These are phyloP conservation scores for Agrypnia vestita DNA, from an alignment of 1,140 invertebrate genomes.

Conservation along the genomic window DNA sequence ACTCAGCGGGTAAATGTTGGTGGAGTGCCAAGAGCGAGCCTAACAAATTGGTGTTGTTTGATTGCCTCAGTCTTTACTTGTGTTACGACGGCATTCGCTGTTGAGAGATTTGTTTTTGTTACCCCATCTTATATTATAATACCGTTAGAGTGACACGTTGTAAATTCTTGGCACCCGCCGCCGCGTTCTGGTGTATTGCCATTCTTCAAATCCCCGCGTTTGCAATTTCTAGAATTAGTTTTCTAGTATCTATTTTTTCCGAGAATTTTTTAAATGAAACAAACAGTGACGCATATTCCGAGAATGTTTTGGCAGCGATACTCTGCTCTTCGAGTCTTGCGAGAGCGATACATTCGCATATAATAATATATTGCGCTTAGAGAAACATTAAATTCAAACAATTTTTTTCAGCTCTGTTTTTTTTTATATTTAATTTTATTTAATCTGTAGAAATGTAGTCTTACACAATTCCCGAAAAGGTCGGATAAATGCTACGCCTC, in stretches of 20 bases:
- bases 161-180: conserved; percentile 42
- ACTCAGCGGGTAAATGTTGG: conserved; percentile 37
- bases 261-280: neutral
- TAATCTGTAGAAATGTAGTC: too few species aligned
- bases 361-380: neutral
- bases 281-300: neutral
- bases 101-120: conserved; percentile 54
- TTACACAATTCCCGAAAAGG: neutral
- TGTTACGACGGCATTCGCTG: conserved; percentile 50
- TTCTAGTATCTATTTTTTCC: neutral
- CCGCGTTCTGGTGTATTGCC: conserved; percentile 8
- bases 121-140: conserved; percentile 42
- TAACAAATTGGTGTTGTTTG: conserved; percentile 56
- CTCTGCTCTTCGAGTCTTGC: neutral
- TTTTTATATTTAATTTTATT: neutral
- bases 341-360: neutral
- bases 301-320: neutral
- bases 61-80: conserved; percentile 51
- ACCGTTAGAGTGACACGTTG: conserved; percentile 42
- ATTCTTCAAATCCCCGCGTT: neutral
- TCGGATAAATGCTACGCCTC: conserved; percentile 15
- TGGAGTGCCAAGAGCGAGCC: conserved; percentile 47
- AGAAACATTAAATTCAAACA: too few species aligned
- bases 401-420: neutral
- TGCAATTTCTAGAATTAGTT: neutral